These are phyloP conservation scores for Diabrotica balteata DNA, from an alignment of 2,888 invertebrate species.

Conservation along the genomic window DNA sequence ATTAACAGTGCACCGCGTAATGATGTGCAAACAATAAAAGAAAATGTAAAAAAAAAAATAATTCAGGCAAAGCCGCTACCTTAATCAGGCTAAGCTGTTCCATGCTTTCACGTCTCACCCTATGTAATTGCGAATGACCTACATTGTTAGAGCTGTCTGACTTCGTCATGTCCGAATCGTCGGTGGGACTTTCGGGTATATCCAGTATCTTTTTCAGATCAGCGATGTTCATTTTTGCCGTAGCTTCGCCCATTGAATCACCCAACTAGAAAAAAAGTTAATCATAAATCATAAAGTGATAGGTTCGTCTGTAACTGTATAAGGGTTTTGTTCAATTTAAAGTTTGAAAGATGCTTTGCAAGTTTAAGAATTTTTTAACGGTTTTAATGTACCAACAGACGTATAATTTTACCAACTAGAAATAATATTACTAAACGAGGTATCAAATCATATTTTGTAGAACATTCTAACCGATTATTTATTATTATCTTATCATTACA, in stretches of 20 bases:
- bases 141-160: slow-evolving; percentile 38
- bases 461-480: too few relatives aligned
- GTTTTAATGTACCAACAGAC: too few relatives aligned
- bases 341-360: too few relatives aligned
- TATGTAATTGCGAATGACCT: slow-evolving; percentile 55
- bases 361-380: too few relatives aligned
- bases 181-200: slow-evolving; percentile 66
- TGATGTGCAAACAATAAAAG: too few relatives aligned
- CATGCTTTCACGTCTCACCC: slow-evolving; percentile 91
- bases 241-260: slow-evolving; percentile 90
- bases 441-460: too few relatives aligned
- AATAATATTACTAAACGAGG: too few relatives aligned
- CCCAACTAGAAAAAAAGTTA: slow-evolving; percentile 67
- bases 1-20: too few relatives aligned
- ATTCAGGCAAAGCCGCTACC: slow-evolving; percentile 60
- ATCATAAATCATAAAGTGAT: not conserved
- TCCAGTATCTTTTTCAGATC: slow-evolving; percentile 87
- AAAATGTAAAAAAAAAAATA: slow-evolving; percentile 12
- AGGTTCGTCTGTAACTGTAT: too few relatives aligned
- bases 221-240: slow-evolving; percentile 90
- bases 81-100: slow-evolving; percentile 94
- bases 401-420: too few relatives aligned
- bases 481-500: too few relatives aligned
- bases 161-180: slow-evolving; percentile 42
- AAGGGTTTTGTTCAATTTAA: too few relatives aligned